These are phyloP conservation scores for Nymphicus hollandicus DNA, from an alignment of 2,113 vertebrate genomes.

Conservation along the genomic window DNA sequence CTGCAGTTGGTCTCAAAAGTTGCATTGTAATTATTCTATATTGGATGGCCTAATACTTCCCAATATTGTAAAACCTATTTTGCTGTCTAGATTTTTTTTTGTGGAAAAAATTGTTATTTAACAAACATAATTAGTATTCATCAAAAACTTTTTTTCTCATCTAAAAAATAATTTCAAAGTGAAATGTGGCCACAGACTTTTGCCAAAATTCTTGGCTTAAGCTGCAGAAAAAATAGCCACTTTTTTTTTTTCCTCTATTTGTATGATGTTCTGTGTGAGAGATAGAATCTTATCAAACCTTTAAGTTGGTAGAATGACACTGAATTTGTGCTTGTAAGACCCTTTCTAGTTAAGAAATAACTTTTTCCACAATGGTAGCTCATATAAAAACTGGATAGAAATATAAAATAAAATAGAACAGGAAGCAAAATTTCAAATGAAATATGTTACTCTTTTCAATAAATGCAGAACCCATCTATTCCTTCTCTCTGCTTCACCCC, in stretches of 20 bases:
- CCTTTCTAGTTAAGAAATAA: neutral
- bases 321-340: neutral
- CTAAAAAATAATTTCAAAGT: neutral
- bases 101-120: neutral
- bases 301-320: neutral
- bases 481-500: neutral
- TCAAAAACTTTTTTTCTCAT: neutral
- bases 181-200: neutral
- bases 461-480: neutral
- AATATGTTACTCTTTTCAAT: neutral
- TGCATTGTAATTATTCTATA: neutral
- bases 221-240: neutral
- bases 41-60: neutral
- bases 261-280: neutral
- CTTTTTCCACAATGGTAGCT: neutral
- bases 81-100: neutral
- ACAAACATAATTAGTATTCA: neutral
- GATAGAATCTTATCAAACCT: neutral
- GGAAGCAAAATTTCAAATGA: neutral
- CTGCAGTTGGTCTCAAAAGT: neutral
- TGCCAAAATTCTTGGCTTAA: neutral
- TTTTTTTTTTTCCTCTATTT: neutral
- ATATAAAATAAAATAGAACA: neutral
- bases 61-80: rapidly evolving
- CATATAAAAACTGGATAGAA: neutral